Conservation (phyloP, 2,888 invertebrate genomes). For the Drosophila borealis region DNA sequence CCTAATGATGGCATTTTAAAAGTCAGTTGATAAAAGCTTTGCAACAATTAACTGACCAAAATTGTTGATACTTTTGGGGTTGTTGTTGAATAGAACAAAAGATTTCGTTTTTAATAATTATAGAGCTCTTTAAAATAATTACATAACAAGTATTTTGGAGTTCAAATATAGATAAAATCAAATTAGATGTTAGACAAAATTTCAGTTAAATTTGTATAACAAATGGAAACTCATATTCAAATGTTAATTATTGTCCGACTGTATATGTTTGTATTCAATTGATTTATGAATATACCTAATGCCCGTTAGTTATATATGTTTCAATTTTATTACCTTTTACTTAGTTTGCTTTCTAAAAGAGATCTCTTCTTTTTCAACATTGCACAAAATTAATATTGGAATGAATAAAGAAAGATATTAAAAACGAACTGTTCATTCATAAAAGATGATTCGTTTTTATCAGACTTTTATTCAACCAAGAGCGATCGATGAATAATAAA, state of each 20-base stretch:
- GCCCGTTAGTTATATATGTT: too few species aligned
- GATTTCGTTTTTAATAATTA: conserved; percentile 14
- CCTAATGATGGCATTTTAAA: conserved; percentile 52
- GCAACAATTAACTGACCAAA: conserved; percentile 42
- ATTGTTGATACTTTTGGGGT: conserved; percentile 3
- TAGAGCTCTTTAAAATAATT: conserved; percentile 13
- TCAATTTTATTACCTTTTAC: background rate
- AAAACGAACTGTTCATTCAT: too few species aligned
- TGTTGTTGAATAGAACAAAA: conserved; percentile 7
- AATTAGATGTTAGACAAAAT: conserved; percentile 7
- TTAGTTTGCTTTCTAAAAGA: background rate
- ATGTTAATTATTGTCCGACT: background rate
- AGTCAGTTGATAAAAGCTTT: conserved; percentile 26
- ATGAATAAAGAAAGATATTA: too few species aligned
- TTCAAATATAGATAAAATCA: conserved; percentile 13
- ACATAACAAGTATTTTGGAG: conserved; percentile 1
- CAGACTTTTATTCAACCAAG: too few species aligned
- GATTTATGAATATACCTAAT: background rate
- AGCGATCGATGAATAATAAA: too few species aligned
- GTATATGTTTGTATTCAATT: background rate
- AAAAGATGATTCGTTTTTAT: too few species aligned
- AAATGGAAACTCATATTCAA: conserved; percentile 1
- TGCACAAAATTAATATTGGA: too few species aligned
- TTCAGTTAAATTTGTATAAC: background rate
- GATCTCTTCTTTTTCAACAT: too few species aligned